phyloP scores from a whole-genome alignment of 2,113 vertebrate genomes.

The Myotis davidii region DNA sequence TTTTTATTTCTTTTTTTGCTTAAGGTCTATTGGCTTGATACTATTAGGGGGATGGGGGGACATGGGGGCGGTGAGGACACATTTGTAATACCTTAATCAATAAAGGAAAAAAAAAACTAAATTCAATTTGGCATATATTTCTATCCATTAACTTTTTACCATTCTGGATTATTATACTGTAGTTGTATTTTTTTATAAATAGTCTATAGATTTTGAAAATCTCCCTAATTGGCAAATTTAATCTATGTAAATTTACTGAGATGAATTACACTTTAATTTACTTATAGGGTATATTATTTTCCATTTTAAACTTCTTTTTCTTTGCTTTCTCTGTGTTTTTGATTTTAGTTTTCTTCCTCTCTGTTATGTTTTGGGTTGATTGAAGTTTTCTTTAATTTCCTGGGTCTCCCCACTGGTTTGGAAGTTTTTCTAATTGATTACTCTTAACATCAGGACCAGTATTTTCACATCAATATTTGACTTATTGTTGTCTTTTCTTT shows the following conservation, averaged over 20 bases:
- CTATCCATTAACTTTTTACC: background rate
- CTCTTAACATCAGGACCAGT: background rate
- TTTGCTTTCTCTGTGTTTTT: background rate
- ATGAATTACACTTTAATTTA: slow-evolving; percentile 22
- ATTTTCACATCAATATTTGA: background rate
- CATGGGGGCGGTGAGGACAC: no score
- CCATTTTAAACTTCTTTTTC: background rate
- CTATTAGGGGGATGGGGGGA: background rate
- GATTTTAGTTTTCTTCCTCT: background rate
- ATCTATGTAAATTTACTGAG: background rate
- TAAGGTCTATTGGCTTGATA: background rate
- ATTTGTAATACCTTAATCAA: no score
- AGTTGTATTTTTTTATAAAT: slow-evolving; percentile 34
- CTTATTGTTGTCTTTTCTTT: slow-evolving; percentile 12
- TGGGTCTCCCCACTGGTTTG: background rate
- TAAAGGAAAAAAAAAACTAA: background rate
- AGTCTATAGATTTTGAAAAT: background rate
- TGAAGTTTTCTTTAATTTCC: background rate
- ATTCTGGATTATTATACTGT: background rate
- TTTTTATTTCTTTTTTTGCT: background rate
- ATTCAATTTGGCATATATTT: slow-evolving; percentile 7
- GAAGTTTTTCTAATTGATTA: background rate
- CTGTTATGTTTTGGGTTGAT: background rate
- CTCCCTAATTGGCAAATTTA: background rate
- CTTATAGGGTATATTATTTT: slow-evolving; percentile 12